Base-by-base conservation (phyloP, 2,113 vertebrate genomes). In the Passer montanus region DNA sequence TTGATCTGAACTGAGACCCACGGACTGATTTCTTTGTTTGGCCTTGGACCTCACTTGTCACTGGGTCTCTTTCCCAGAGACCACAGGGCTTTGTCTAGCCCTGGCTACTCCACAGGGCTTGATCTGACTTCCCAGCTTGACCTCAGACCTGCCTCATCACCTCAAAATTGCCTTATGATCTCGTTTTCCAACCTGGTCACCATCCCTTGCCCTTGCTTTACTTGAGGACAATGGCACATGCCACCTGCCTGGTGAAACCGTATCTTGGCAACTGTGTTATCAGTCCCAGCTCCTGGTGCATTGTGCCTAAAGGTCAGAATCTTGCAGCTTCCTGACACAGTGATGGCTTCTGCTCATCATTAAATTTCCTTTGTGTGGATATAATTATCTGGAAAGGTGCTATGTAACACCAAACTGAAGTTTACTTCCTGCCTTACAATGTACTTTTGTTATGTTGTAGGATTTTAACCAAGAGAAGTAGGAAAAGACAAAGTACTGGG, bases 381-480 rank as follows among this genome's bases (percentile, higher is more conserved):
- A 30, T 87, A 90, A 22, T 59, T 50, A 85, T 60, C 82, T 70
- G 87, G 64, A 47, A 93, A 95, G 66, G 70, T 94, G 59, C 14
- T 33, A 6, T 31, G 7, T n/a, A 73, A 84, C 28, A 93, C 76
- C 85, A 86, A 96, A 24, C 28, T 95, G 84, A 95, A 89, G 79
- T 46, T 92, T 92, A 21, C 47, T 90, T 88, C 68, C 53, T 43
- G 31, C 33, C 82, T 91, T 75, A 46, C 50, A 63, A n/a, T 77
- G 44, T 35, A 9, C 43, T 82, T 58, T 77, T 84, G 16, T 64
- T 49, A n/a, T 49, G 10, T 31, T 84, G 31, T 17, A 56, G n/a
- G 13, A 19, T 53, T 90, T 76, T 53, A 64, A 87, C 8, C 8
- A 59, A 59, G 24, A 59, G 28, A 81, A 79, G 41, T 11, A 79